Conservation (phyloP, 2,888 invertebrate species). For the Metopia argyrocephala region DNA sequence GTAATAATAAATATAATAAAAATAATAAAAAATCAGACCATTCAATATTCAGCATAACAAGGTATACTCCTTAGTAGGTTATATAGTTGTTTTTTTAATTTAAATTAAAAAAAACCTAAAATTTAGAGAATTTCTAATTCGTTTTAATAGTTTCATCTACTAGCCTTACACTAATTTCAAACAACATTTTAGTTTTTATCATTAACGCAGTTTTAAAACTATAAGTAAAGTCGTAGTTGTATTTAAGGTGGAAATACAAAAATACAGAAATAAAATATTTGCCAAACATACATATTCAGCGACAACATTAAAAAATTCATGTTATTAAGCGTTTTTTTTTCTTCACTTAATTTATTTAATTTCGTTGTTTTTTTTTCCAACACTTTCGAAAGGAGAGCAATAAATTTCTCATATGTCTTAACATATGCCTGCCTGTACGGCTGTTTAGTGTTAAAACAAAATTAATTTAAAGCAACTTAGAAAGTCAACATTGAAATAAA, state of each 20-base stretch:
- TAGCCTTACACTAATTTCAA: neutral
- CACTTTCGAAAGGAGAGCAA: conserved; percentile 54
- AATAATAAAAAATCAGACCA: no score
- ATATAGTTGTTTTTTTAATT: no score
- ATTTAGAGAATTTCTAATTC: conserved; percentile 25
- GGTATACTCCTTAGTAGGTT: no score
- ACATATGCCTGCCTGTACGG: conserved; percentile 23
- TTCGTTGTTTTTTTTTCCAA: neutral
- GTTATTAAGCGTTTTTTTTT: conserved; percentile 36
- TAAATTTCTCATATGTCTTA: conserved; percentile 59
- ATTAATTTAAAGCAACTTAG: conserved; percentile 59
- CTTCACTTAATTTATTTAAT: neutral
- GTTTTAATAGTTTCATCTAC: neutral
- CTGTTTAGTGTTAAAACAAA: conserved; percentile 48
- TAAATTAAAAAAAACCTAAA: no score
- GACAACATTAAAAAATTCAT: conserved; percentile 57
- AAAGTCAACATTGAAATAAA: conserved; percentile 38
- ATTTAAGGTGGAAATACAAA: neutral
- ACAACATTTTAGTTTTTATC: conserved; percentile 50
- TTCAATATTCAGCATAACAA: no score
- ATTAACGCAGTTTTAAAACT: conserved; percentile 53
- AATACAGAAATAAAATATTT: conserved; percentile 30
- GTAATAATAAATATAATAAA: no score
- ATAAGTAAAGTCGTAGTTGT: conserved; percentile 8
- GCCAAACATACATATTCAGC: conserved; percentile 39